Base-by-base conservation (phyloP, 2,888 invertebrate species). In the Stictocephala bisonia region DNA sequence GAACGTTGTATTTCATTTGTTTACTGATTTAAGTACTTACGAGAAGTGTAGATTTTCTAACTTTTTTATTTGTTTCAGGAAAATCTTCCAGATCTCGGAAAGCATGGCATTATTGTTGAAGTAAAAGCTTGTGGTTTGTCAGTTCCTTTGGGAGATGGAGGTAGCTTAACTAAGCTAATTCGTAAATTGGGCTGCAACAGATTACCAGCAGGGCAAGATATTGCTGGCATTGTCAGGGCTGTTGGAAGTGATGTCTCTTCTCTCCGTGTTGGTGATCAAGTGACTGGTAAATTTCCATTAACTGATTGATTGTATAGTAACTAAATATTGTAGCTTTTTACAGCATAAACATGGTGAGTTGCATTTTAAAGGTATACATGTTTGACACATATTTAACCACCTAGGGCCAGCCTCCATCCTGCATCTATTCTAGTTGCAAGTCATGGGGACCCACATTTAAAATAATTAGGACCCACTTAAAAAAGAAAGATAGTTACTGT, bases 221-320 rank as follows among this genome's bases (percentile, higher is more conserved):
- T 85, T 29, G 80, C 84, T 51, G 85, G 85, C 7, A 79, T 83
- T 48, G 82, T 85, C 3, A 77, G 80, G 13, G 80, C 81, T 41
- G 78, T 83, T 41, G 85, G 85, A 9, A 77, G 80, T 31, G 82
- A 81, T 71, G 85, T 85, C 9, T 82, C 83, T 4, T 81, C 81
- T 51, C 77, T 84, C 11, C 79, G 79, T 27, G 79, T 80, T n/a
- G 84, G 84, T 2, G 85, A 85, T 79, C 80, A 81, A 74, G 84
- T 85, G 72, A 84, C 83, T 53, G 85, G 85, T 84, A 78, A 77
- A n/a, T n/a, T n/a, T n/a, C n/a, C n/a, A n/a, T n/a, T n/a, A n/a
- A n/a, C n/a, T n/a, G n/a, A n/a, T n/a, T n/a, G n/a, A n/a, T n/a
- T n/a, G n/a, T n/a, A n/a, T n/a, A n/a, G n/a, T n/a, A n/a, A n/a